phyloP scores from a whole-genome alignment of 2,888 invertebrate genomes.

The Podabrus alpinus region DNA sequence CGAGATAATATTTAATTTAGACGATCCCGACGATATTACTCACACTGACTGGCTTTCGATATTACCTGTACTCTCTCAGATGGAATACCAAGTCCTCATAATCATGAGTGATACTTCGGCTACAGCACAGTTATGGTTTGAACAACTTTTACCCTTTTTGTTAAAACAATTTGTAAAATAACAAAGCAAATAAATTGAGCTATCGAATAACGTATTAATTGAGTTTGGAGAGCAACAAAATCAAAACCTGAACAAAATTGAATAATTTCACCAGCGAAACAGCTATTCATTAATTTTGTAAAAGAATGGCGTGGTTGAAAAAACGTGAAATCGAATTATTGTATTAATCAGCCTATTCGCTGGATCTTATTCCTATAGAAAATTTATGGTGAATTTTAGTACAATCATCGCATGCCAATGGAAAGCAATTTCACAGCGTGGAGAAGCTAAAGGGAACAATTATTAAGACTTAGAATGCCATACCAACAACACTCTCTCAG shows the following conservation, averaged over 20 bases:
- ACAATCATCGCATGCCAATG: not conserved
- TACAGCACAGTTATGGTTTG: no score
- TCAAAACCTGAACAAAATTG: no score
- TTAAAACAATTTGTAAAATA: not conserved
- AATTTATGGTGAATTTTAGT: not conserved
- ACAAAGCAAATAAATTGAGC: not conserved
- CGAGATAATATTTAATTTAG: no score
- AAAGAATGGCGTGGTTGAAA: not conserved
- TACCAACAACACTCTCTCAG: not conserved
- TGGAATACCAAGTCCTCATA: no score
- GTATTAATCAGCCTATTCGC: not conserved
- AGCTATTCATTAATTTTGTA: not conserved
- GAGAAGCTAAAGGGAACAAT: not conserved
- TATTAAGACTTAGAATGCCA: not conserved
- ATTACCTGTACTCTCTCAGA: no score
- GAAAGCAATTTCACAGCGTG: not conserved
- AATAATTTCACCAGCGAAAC: not conserved
- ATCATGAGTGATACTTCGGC: no score
- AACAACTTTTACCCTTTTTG: not conserved
- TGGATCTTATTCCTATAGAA: not conserved
- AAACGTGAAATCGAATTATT: not conserved
- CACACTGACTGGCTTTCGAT: no score
- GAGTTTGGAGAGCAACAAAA: no score
- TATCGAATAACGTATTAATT: no score
- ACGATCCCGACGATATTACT: no score